Conservation (phyloP, 2,888 invertebrate genomes). For the Laothoe populi region DNA sequence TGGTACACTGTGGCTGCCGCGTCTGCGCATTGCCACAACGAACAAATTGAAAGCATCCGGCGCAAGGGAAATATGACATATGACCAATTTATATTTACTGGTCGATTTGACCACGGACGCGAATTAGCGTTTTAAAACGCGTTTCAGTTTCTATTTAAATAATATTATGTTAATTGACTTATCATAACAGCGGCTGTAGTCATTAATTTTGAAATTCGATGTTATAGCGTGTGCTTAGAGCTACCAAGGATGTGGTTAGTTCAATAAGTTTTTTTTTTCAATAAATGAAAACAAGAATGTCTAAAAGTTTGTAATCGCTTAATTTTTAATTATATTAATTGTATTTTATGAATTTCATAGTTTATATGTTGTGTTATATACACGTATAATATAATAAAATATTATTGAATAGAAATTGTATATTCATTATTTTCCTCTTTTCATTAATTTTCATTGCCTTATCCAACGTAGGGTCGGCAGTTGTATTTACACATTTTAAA, state of each 20-base stretch:
- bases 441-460: too few species aligned
- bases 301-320: too few species aligned
- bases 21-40: slow-evolving; percentile 62
- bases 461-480: too few species aligned
- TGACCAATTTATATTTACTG: slow-evolving; percentile 78
- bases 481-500: too few species aligned
- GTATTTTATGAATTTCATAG: too few species aligned
- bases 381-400: too few species aligned
- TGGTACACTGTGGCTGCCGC: slow-evolving; percentile 63
- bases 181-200: not conserved
- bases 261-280: too few species aligned
- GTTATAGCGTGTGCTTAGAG: not conserved
- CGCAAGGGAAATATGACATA: slow-evolving; percentile 81
- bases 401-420: too few species aligned
- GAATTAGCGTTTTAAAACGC: slow-evolving; percentile 41
- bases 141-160: slow-evolving; percentile 33
- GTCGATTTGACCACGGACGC: slow-evolving; percentile 73
- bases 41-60: slow-evolving; percentile 83
- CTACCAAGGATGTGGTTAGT: not conserved
- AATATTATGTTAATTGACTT: slow-evolving; percentile 17
- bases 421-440: too few species aligned
- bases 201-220: not conserved
- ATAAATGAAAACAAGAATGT: too few species aligned
- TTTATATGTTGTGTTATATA: too few species aligned
- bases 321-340: too few species aligned